phyloP scores from a whole-genome alignment of 2,113 vertebrate genomes.

The Psammodynastes pulverulentus region DNA sequence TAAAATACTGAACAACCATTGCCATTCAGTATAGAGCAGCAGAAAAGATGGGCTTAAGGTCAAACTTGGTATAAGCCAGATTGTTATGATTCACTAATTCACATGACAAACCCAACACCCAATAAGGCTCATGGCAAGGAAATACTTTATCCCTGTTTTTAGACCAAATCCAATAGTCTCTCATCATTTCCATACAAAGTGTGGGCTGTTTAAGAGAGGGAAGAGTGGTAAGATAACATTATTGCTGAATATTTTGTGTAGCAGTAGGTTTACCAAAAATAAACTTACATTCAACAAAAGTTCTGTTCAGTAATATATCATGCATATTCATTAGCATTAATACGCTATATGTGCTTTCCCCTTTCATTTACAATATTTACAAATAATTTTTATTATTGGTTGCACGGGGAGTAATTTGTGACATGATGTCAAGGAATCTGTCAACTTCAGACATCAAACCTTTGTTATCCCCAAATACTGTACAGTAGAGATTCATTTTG shows the following conservation, averaged over 20 bases:
- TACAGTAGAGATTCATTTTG: background rate
- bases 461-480: background rate
- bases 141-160: background rate
- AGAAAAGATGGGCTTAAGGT: background rate
- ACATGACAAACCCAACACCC: background rate
- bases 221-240: background rate
- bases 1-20: background rate
- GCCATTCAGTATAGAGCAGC: background rate
- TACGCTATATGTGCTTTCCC: background rate
- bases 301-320: slow-evolving; percentile 10
- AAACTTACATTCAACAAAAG: slow-evolving; percentile 5
- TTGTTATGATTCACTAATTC: background rate
- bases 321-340: slow-evolving; percentile 19
- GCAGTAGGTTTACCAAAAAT: background rate
- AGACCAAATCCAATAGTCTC: background rate
- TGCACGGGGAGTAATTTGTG: background rate
- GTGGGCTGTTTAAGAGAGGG: background rate
- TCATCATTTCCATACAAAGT: background rate
- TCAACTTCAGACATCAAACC: background rate
- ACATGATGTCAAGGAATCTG: background rate
- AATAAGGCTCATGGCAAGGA: background rate
- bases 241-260: slow-evolving; percentile 17
- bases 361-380: background rate
- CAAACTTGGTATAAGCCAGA: background rate
- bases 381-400: slow-evolving; percentile 22